Conservation (phyloP, 2,888 invertebrate genomes). For the Spodoptera picta region DNA sequence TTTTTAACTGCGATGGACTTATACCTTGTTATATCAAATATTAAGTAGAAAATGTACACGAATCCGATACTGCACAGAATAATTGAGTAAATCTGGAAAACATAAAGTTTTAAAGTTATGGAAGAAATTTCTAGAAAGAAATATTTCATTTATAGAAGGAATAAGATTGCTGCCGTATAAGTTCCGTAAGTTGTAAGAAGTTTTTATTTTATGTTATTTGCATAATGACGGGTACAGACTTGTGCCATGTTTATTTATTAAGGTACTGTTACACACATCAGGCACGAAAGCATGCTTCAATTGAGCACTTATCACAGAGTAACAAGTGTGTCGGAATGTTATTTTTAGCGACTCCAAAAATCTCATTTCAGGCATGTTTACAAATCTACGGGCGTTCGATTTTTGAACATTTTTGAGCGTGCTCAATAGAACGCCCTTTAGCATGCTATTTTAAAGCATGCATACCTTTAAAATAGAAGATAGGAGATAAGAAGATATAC, state of each 20-base stretch:
- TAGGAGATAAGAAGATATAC: too few relatives aligned
- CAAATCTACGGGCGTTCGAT: too few relatives aligned
- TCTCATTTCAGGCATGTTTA: too few relatives aligned
- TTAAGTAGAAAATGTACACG: conserved; percentile 89
- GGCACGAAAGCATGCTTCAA: too few relatives aligned
- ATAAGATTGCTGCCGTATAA: conserved; percentile 15
- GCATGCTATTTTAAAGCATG: too few relatives aligned
- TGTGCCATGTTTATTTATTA: background rate
- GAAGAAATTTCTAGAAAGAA: conserved; percentile 22
- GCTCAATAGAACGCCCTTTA: too few relatives aligned
- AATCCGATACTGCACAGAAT: conserved; percentile 88
- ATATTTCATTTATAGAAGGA: conserved; percentile 27
- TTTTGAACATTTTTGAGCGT: too few relatives aligned
- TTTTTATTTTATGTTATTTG: conserved; percentile 20
- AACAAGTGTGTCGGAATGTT: too few relatives aligned
- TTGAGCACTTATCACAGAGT: too few relatives aligned
- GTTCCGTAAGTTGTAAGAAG: conserved; percentile 7
- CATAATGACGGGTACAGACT: conserved; percentile 13
- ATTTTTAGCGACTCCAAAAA: too few relatives aligned
- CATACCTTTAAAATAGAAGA: too few relatives aligned
- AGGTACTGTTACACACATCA: too few relatives aligned
- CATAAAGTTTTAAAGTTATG: conserved; percentile 6
- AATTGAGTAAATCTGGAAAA: conserved; percentile 90
- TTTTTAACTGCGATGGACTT: conserved; percentile 83
- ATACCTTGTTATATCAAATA: conserved; percentile 90